A percentile compares a stretch with the other conserved stretches of the same genome.
Evolutionary conservation across 2,113 vertebrate genomes (phyloP).

Genomic region (Rafetus swinhoei): DNA sequence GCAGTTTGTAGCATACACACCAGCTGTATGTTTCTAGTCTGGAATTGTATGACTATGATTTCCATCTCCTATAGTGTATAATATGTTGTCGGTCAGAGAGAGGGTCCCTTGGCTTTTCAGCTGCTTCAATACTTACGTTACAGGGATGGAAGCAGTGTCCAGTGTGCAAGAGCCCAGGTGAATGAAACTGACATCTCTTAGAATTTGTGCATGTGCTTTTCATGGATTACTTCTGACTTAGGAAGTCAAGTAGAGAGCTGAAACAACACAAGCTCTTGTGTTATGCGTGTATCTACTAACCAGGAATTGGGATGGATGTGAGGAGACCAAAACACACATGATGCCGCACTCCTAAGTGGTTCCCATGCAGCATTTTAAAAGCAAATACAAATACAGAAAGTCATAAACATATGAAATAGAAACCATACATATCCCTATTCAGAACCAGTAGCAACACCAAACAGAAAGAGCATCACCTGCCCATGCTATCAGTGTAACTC

Average conservation of each 20-base stretch:
- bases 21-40: not conserved
- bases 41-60: not conserved
- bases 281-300: constrained; percentile 1
- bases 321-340: not conserved
- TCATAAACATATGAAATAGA: not conserved
- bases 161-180: not conserved
- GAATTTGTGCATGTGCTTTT: constrained; percentile 22
- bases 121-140: not conserved
- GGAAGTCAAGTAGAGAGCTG: constrained; percentile 27
- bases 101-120: constrained; percentile 31
- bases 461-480: not conserved
- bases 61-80: not conserved
- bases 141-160: not conserved
- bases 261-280: constrained; percentile 35
- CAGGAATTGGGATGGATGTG: not conserved
- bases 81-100: not conserved
- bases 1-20: not conserved
- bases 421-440: not conserved
- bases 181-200: constrained; percentile 41
- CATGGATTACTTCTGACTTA: constrained; percentile 28
- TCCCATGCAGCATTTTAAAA: not conserved
- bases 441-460: not conserved
- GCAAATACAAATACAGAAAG: not conserved
- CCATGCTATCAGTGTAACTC: not conserved
- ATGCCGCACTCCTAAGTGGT: not conserved